Evolutionary conservation across 2,888 invertebrate species (phyloP), one percentile per base, ranked within the genome.

Genomic region (Chalcosyrphus nemorum): DNA sequence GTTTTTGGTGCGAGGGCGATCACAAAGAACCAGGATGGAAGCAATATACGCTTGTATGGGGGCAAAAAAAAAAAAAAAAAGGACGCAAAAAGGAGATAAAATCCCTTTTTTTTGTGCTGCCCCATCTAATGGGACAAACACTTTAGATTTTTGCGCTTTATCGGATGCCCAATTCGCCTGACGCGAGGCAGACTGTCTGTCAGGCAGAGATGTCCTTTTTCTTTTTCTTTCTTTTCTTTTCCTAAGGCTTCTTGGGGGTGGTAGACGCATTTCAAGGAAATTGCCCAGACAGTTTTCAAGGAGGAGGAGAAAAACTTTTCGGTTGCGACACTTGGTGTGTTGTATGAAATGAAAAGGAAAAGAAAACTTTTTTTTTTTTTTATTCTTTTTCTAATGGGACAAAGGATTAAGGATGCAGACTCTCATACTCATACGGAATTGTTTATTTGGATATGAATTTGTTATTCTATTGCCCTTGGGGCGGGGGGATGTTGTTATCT

Each of bases 361-460:
- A 41, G 57, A 35, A n/a, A n/a, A n/a, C n/a, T n/a, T n/a, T n/a
- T n/a, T n/a, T n/a, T n/a, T n/a, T n/a, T n/a, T n/a, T n/a, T n/a
- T n/a, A n/a, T n/a, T n/a, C n/a, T 4, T 70, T 70, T 70, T 7
- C 24, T 29, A 65, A 50, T 65, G 50, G 24, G 15, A 35, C 19
- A 47, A 63, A 57, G 56, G 41, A 63, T 41, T 74, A 54, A 24
- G 43, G 27, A 45, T 54, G 61, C 77, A 70, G 21, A 24, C 56
- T 47, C 27, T 35, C 43, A 17, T 35, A 45, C 41, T 50, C 21
- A 68, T 45, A 56, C 56, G 29, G 13, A 72, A 50, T 56, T 54
- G 66, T 80, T 66, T 80, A 59, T 66, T 77, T 56, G n/a, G 54
- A 24, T 45, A 29, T 45, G 19, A 41, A 52, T 50, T 71, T 45